Conservation (phyloP, 2,888 invertebrate genomes). For the Allophyes oxyacanthae region DNA sequence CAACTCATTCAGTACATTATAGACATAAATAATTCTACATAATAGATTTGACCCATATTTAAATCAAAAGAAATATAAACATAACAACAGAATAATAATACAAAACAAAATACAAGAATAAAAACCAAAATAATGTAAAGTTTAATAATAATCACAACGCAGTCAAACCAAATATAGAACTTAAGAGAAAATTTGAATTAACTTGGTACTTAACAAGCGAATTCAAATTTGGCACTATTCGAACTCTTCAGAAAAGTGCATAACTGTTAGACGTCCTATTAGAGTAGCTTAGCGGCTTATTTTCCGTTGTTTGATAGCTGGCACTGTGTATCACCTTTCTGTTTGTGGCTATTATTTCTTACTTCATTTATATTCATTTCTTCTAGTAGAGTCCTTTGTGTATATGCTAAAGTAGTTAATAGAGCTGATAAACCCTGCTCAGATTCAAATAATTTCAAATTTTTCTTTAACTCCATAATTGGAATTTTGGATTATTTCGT, state of each 20-base stretch:
- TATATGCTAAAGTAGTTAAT: slow-evolving; percentile 57
- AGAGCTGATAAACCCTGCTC: slow-evolving; percentile 49
- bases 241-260: slow-evolving; percentile 58
- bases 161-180: slow-evolving; percentile 68
- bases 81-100: too few relatives aligned
- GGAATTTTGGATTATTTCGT: too few relatives aligned
- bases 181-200: slow-evolving; percentile 64
- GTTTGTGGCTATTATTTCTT: slow-evolving; percentile 78
- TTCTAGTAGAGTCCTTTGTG: slow-evolving; percentile 81
- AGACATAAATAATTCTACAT: too few relatives aligned
- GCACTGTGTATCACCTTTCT: slow-evolving; percentile 86
- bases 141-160: slow-evolving; percentile 39
- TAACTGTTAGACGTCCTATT: slow-evolving; percentile 85
- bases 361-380: slow-evolving; percentile 73
- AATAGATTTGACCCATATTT: too few relatives aligned
- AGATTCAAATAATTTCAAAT: not conserved
- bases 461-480: not conserved
- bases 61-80: not conserved
- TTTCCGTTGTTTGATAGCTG: slow-evolving; percentile 84
- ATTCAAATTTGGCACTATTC: slow-evolving; percentile 65
- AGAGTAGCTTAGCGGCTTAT: slow-evolving; percentile 83
- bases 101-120: slow-evolving; percentile 24
- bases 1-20: too few relatives aligned
- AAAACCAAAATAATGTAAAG: not conserved
- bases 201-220: slow-evolving; percentile 50